Percentiles rank a stretch among this genome's conserved stretches.
Evolutionary conservation across 2,113 vertebrate species (phyloP).

Genomic region (Apistogramma diplotaenia): DNA sequence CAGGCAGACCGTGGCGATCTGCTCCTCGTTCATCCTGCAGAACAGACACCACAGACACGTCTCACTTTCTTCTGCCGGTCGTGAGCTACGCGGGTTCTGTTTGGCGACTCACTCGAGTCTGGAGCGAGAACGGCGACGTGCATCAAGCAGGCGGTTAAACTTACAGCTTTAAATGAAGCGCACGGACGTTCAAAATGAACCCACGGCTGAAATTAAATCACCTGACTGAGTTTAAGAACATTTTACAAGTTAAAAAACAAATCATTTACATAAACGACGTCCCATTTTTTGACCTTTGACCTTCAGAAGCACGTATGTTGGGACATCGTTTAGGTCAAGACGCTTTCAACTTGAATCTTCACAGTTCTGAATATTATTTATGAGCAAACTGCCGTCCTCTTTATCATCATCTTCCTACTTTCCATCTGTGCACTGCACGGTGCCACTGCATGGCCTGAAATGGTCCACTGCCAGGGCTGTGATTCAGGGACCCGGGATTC

Average conservation of each 20-base stretch:
- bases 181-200: background rate
- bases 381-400: background rate
- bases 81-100: too few relatives aligned
- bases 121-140: background rate
- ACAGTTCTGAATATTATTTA: background rate
- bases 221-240: background rate
- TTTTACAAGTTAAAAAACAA: background rate
- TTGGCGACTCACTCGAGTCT: background rate
- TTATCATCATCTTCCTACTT: background rate
- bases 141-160: too few relatives aligned
- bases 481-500: too few relatives aligned
- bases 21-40: slow-evolving; percentile 93
- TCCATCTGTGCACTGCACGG: background rate
- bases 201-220: background rate
- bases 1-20: slow-evolving; percentile 91
- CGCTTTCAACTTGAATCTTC: background rate
- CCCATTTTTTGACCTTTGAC: background rate
- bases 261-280: background rate
- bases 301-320: too few relatives aligned
- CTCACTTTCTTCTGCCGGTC: too few relatives aligned
- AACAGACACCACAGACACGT: background rate
- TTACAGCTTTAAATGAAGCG: background rate
- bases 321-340: too few relatives aligned
- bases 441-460: background rate
- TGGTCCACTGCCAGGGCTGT: too few relatives aligned